Conservation (phyloP, 2,797 vertebrate genomes). For the Percopsis omiscomaycus region DNA sequence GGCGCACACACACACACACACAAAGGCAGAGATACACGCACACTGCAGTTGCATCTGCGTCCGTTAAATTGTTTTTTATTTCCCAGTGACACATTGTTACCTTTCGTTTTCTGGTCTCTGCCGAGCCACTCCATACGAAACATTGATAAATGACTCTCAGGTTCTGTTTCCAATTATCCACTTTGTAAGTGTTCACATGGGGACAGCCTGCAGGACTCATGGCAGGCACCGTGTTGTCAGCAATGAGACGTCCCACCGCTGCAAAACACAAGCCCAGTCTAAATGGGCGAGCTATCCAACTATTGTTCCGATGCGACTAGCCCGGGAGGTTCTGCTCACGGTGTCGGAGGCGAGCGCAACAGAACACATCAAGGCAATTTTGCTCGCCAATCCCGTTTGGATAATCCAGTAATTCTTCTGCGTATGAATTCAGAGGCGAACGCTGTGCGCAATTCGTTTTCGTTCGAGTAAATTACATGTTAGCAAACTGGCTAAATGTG, state of each 20-base stretch:
- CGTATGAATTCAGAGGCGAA: conserved; percentile 10
- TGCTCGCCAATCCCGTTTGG: conserved; percentile 41
- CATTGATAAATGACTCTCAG: conserved; percentile 95
- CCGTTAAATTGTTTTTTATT: not conserved
- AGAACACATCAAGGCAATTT: conserved; percentile 54
- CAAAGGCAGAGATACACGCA: conserved; percentile 2
- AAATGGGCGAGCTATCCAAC: conserved; percentile 56
- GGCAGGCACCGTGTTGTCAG: conserved; percentile 63
- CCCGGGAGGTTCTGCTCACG: conserved; percentile 61
- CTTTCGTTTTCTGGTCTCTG: conserved; percentile 95
- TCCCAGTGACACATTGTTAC: conserved; percentile 64
- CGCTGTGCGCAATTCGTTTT: conserved; percentile 21
- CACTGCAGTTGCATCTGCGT: conserved; percentile 14
- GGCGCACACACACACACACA: conserved; percentile 1
- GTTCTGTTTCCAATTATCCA: conserved; percentile 99
- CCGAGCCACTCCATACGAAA: conserved; percentile 95
- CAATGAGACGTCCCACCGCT: conserved; percentile 48
- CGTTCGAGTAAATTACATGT: conserved; percentile 57
- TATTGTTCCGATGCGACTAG: conserved; percentile 65
- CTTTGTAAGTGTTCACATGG: conserved; percentile 94
- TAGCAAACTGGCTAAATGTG: conserved; percentile 75
- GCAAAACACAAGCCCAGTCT: conserved; percentile 37
- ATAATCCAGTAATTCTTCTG: conserved; percentile 18
- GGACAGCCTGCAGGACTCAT: conserved; percentile 94
- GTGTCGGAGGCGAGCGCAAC: conserved; percentile 50